Evolutionary conservation across 2,113 vertebrate genomes (phyloP).

Genomic region (Neodon shergylaensis): DNA sequence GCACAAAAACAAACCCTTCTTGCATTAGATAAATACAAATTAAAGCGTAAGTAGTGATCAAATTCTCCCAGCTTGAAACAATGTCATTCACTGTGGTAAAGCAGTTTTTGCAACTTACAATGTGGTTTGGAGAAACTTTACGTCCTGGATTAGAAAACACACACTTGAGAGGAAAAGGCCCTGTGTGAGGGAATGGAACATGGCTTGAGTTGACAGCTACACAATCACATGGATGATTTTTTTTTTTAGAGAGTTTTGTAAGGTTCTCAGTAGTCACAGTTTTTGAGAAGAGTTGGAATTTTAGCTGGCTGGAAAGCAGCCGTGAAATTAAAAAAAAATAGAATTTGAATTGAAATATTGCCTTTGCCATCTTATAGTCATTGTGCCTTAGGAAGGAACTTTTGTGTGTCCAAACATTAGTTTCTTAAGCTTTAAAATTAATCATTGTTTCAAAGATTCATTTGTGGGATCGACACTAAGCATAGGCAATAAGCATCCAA

Average conservation of each 20-base stretch:
- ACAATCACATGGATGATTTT: slow-evolving; percentile 30
- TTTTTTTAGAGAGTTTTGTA: slow-evolving; percentile 40
- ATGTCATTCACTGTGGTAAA: neutral
- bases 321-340: slow-evolving; percentile 15
- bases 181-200: neutral
- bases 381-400: neutral
- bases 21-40: neutral
- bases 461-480: neutral
- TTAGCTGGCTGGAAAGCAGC: slow-evolving; percentile 44
- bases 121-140: neutral
- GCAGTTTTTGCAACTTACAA: neutral
- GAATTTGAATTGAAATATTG: slow-evolving; percentile 38
- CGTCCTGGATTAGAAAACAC: neutral
- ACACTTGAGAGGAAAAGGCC: neutral
- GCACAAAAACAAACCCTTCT: neutral
- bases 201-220: neutral
- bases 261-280: neutral
- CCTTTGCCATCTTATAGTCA: neutral
- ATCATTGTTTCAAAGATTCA: neutral
- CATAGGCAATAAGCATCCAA: neutral
- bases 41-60: neutral
- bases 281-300: slow-evolving; percentile 18
- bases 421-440: slow-evolving; percentile 45
- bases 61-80: neutral
- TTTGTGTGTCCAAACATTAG: neutral